A percentile compares a stretch with the other conserved stretches of the same genome.
Conservation (phyloP, 1,140 invertebrate species). For the Pogonomyrmex californicus region DNA sequence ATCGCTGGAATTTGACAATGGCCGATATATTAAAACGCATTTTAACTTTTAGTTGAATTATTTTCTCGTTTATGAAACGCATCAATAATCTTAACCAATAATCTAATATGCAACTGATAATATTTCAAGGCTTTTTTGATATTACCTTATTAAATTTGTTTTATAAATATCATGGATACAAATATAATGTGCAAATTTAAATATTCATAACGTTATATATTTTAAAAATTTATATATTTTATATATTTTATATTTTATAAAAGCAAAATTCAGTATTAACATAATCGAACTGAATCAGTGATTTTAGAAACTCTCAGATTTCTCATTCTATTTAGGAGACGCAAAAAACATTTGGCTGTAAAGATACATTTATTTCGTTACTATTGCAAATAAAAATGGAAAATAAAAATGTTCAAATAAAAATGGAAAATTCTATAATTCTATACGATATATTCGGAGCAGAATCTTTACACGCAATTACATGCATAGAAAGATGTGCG, state of each 20-base stretch:
- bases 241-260: background rate
- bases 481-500: background rate
- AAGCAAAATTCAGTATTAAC: slow-evolving; percentile 1
- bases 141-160: background rate
- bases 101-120: background rate
- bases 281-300: background rate
- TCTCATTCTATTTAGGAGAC: background rate
- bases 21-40: slow-evolving; percentile 49
- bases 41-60: background rate
- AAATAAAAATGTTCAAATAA: too few species aligned
- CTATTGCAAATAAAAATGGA: slow-evolving; percentile 2
- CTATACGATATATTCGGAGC: too few species aligned
- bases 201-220: background rate
- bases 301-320: background rate
- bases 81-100: slow-evolving; percentile 14
- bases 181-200: background rate
- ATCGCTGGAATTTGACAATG: slow-evolving; percentile 52
- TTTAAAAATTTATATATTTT: too few species aligned
- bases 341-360: background rate
- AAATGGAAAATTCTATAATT: slow-evolving; percentile 23
- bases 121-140: background rate
- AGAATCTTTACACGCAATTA: background rate
- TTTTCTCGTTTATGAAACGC: background rate
- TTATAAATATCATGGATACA: background rate
- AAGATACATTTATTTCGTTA: slow-evolving; percentile 6